These are phyloP conservation scores for Spilogale gracilis DNA, from an alignment of 2,113 vertebrate species.

Conservation along the genomic window DNA sequence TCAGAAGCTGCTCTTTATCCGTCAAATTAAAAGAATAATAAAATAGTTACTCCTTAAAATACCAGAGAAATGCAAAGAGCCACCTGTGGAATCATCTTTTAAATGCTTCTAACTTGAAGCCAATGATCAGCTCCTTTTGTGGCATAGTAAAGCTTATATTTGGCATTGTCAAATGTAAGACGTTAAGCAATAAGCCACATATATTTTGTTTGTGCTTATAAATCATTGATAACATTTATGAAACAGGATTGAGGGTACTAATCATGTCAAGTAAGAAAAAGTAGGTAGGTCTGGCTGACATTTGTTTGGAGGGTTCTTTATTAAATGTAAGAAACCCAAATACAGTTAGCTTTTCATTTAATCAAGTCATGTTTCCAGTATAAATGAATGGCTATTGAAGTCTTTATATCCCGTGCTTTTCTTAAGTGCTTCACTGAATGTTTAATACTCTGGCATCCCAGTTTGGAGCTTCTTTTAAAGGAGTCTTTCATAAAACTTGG, in stretches of 20 bases:
- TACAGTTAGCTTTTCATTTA: slow-evolving; percentile 70
- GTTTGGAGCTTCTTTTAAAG: slow-evolving; percentile 68
- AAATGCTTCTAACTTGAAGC: slow-evolving; percentile 2
- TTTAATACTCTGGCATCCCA: slow-evolving; percentile 67
- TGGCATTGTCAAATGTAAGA: background rate
- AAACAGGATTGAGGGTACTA: slow-evolving; percentile 24
- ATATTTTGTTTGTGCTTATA: slow-evolving; percentile 59
- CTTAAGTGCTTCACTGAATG: slow-evolving; percentile 74
- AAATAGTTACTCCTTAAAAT: background rate
- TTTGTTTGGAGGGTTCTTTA: slow-evolving; percentile 62
- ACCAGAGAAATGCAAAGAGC: background rate
- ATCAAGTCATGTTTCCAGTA: slow-evolving; percentile 60
- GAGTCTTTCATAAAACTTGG: slow-evolving; percentile 74
- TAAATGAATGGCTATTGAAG: slow-evolving; percentile 70
- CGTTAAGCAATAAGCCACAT: background rate
- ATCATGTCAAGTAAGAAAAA: slow-evolving; percentile 60
- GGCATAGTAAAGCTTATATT: background rate
- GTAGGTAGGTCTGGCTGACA: slow-evolving; percentile 39
- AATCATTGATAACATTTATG: slow-evolving; percentile 43
- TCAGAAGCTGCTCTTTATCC: background rate
- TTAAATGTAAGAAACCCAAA: slow-evolving; percentile 68
- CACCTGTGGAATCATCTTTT: background rate
- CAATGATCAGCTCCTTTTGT: background rate
- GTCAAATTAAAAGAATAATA: slow-evolving; percentile 9
- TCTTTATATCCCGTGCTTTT: slow-evolving; percentile 60